Base-by-base conservation (phyloP, 2,113 vertebrate species). In the Rhinogobius similis region DNA sequence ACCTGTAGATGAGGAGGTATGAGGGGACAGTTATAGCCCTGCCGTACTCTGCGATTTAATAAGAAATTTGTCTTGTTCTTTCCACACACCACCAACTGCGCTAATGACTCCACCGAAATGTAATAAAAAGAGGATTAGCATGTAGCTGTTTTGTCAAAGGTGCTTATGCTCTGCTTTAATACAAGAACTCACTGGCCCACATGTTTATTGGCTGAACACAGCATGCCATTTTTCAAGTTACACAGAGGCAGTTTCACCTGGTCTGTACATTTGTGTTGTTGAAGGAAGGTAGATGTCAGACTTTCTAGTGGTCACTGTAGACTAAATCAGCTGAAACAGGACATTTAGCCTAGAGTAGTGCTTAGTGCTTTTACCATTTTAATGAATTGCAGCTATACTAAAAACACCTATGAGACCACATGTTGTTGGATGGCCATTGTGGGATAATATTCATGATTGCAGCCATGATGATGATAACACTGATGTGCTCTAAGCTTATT, bases 51-150 rank as follows among this genome's bases (percentile, higher is more conserved):
- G 72, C n/a, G n/a, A n/a, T n/a, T n/a, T n/a, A 77, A 75, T 68
- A 8, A 56, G 75, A 66, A 81, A 84, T 74, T 61, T 71, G 64
- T 58, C 10, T 0, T 76, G 79, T 80, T 74, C 73, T 90, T 90
- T 84, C 80, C 83, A 79, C 81, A 3, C 84, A 85, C 81, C 79
- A 69, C 1, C 83, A 68, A 3, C 24, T 64, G 11, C 61, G 63
- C 73, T 89, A 82, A 90, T 88, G 78, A 69, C 50, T 41, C 67
- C 68, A 0, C n/a, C 82, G 80, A 87, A 89, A 89, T 86, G 78
- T 73, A 90, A 91, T 90, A 87, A 87, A 90, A 88, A 85, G 67
- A 12, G 85, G 88, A 91, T 90, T 91, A 89, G 73, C 78, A 82
- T 67, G 62, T 69, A 63, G 67, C 75, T 83, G 72, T 76, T 76